These are phyloP conservation scores for Recurvirostra avosetta DNA, from an alignment of 2,113 vertebrate genomes.

Conservation along the genomic window DNA sequence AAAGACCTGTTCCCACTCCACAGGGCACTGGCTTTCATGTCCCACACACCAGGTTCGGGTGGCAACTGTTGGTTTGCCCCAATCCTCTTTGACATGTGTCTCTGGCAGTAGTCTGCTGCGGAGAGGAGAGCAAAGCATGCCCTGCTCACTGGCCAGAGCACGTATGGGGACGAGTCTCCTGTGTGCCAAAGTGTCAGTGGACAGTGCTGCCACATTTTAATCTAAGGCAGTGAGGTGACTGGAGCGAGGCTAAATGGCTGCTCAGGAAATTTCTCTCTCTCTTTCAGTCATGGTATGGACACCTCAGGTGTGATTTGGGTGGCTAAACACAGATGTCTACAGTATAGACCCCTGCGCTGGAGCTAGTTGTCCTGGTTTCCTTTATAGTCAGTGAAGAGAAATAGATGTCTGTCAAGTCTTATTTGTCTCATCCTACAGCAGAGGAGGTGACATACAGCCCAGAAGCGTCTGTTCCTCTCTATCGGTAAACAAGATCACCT, in stretches of 20 bases:
- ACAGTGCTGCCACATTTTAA: not conserved
- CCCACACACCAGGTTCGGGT: rapidly evolving
- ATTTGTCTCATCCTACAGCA: not conserved
- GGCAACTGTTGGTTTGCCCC: not conserved
- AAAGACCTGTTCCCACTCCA: not conserved
- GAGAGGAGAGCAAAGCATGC: not conserved
- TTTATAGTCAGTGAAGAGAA: not conserved
- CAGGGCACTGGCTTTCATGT: not conserved
- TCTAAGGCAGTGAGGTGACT: not conserved
- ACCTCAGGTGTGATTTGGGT: not conserved
- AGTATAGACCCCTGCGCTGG: not conserved
- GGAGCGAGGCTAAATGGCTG: not conserved
- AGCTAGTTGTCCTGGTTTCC: not conserved
- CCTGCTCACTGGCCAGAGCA: not conserved
- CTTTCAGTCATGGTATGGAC: not conserved
- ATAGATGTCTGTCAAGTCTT: not conserved
- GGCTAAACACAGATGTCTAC: not conserved
- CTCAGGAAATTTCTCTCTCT: not conserved
- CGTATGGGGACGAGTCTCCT: not conserved
- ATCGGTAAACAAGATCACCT: not conserved
- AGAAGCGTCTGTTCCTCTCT: not conserved
- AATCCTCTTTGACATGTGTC: rapidly evolving
- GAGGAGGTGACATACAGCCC: not conserved
- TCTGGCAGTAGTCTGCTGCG: not conserved
- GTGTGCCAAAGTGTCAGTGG: not conserved